Evolutionary conservation across 2,797 vertebrate genomes (phyloP), one percentile per base, ranked within the genome.

Genomic region (Xenops minutus): DNA sequence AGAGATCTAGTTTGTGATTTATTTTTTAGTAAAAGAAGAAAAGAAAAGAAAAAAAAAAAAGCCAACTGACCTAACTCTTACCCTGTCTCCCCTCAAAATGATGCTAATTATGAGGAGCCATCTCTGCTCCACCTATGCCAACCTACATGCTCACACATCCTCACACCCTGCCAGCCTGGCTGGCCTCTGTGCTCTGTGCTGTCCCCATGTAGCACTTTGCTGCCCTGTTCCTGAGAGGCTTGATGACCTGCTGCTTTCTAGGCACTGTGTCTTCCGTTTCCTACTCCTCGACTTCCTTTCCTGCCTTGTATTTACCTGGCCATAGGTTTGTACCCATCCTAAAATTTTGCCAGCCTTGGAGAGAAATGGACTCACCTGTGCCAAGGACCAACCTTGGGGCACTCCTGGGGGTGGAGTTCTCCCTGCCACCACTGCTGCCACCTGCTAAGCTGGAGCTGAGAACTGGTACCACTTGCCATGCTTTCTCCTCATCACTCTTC

Each of bases 1-100:
- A 97, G 96, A 97, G 95, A 96, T 97, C 95, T 97, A 97, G 95
- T 97, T 97, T 97, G 97, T 95, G 96, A 96, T 97, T 97, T 97
- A 97, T 97, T 97, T 97, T 97, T 97, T 97, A 97, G 95, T 93
- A 97, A 96, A 97, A 97, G 75, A 86, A 94, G 52, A 92, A 91
- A 48, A 88, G n/a, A n/a, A n/a, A n/a, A n/a, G n/a, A 88, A 90
- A 20, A 34, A 74, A 80, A 92, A 93, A 89, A 91, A 71, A 67
- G 46, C 67, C 10, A 3, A 89, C 78, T 26, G 22, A 94, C 90
- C 92, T 84, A 89, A 91, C 18, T 94, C 69, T 78, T 88, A 34
- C 68, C 92, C 89, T 30, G 8, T 88, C 56, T 92, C 80, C 91
- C 89, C 92, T 95, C 71, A 62, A 93, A 85, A 59, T 68, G 71